Evolutionary conservation across 2,888 invertebrate species (phyloP).

Genomic region (Hyalella azteca): DNA sequence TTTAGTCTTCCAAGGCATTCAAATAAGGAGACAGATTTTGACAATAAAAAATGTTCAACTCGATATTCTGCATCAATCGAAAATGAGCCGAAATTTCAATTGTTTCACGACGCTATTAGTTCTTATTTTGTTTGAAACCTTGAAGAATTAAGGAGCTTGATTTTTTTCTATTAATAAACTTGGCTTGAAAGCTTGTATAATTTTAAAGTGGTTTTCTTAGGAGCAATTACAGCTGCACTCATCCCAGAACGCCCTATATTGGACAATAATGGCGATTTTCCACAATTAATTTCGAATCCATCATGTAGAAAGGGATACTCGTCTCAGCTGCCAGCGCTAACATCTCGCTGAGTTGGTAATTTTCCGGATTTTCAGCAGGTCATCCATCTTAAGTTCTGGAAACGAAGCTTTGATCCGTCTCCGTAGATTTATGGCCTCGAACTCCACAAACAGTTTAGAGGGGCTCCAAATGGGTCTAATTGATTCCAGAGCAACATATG

Average conservation of each 20-base stretch:
- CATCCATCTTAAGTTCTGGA: conserved; percentile 41
- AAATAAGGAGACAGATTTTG: too few species aligned
- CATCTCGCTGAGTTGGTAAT: conserved; percentile 23
- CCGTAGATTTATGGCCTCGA: conserved; percentile 26
- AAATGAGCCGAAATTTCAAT: too few species aligned
- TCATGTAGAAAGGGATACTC: background rate
- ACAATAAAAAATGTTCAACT: background rate
- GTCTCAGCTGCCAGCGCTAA: background rate
- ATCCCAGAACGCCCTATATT: too few species aligned
- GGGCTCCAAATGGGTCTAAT: conserved; percentile 36
- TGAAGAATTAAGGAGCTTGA: too few species aligned
- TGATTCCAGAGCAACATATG: conserved; percentile 36
- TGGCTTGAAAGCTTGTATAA: too few species aligned
- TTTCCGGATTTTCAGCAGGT: conserved; percentile 32
- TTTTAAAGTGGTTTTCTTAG: too few species aligned
- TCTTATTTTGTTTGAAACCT: too few species aligned
- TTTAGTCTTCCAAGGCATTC: too few species aligned
- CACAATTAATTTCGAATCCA: background rate
- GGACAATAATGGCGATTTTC: too few species aligned
- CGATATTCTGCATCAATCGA: background rate
- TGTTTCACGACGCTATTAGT: too few species aligned
- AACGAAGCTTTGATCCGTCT: conserved; percentile 40
- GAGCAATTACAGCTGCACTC: too few species aligned
- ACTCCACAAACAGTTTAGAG: conserved; percentile 38
- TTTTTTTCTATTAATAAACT: too few species aligned